These are phyloP conservation scores for Lamprologus speciosus DNA, from an alignment of 2,113 vertebrate genomes.

Conservation along the genomic window DNA sequence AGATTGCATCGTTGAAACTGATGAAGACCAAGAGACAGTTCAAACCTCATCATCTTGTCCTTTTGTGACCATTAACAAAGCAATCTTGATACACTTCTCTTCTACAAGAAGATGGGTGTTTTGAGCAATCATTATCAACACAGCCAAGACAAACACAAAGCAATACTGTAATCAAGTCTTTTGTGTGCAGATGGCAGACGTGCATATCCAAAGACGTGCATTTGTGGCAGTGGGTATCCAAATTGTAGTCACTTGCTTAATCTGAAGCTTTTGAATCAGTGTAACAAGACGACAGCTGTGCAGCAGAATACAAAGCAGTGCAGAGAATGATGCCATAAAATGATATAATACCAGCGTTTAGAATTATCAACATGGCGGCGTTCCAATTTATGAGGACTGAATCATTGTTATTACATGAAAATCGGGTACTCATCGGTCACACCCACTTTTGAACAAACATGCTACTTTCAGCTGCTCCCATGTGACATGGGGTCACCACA, in stretches of 20 bases:
- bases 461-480: not conserved
- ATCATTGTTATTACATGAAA: not conserved
- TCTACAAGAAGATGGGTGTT: not conserved
- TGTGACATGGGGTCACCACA: not conserved
- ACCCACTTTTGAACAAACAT: not conserved
- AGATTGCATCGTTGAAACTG: not conserved
- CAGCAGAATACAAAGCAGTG: constrained; percentile 3
- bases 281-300: not conserved
- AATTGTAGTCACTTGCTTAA: not conserved
- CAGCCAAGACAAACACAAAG: not conserved
- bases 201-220: not conserved
- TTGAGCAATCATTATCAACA: not conserved
- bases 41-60: not conserved
- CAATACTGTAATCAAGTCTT: not conserved
- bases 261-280: not conserved
- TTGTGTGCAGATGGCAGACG: not conserved
- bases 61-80: not conserved
- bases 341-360: not conserved
- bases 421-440: fast-evolving
- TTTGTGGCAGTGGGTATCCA: not conserved
- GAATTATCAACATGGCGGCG: not conserved
- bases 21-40: not conserved
- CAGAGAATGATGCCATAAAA: not conserved
- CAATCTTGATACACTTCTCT: not conserved
- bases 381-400: not conserved